Percentiles rank a stretch among this genome's conserved stretches.
phyloP scores from a whole-genome alignment of 53 echinoderm and acorn worm genomes.

The Luidia sarsii region DNA sequence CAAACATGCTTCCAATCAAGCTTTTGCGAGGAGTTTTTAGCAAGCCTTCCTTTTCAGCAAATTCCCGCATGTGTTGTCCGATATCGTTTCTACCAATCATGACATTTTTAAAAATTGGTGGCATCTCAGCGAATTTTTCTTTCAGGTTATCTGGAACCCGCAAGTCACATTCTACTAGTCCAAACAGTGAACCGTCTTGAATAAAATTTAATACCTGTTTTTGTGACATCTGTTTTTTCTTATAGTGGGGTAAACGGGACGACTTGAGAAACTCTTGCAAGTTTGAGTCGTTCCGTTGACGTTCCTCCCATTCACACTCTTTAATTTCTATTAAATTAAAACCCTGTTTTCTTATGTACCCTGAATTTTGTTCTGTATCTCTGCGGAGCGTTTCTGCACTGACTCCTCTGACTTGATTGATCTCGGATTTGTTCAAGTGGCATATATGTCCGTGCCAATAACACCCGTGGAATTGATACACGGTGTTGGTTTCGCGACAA shows the following conservation, averaged over 20 bases:
- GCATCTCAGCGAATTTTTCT: constrained; percentile 47
- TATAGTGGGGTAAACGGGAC: constrained; percentile 1
- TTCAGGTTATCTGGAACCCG: constrained; percentile 39
- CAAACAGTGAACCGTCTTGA: constrained; percentile 37
- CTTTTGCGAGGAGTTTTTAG: constrained; percentile 14
- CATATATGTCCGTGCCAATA: constrained; percentile 5
- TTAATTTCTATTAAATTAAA: constrained; percentile 4
- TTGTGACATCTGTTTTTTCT: not conserved
- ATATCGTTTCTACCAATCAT: constrained; percentile 39
- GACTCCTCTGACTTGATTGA: constrained; percentile 2
- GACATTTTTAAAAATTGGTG: constrained; percentile 54
- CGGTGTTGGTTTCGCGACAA: constrained; percentile 44
- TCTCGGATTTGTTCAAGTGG: not conserved
- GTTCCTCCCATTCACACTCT: constrained; percentile 6
- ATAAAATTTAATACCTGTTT: constrained; percentile 15
- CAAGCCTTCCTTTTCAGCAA: constrained; percentile 8
- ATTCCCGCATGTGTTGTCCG: constrained; percentile 34
- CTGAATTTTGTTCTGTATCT: not conserved
- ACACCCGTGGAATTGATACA: constrained; percentile 46
- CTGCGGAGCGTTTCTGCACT: not conserved
- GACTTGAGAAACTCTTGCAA: not conserved
- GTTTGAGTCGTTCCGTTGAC: not conserved
- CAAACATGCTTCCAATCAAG: constrained; percentile 47
- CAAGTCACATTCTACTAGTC: constrained; percentile 55
- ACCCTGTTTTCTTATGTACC: not conserved